phyloP scores from a whole-genome alignment of 2,888 invertebrate genomes.

The Xestia rhomboidea region DNA sequence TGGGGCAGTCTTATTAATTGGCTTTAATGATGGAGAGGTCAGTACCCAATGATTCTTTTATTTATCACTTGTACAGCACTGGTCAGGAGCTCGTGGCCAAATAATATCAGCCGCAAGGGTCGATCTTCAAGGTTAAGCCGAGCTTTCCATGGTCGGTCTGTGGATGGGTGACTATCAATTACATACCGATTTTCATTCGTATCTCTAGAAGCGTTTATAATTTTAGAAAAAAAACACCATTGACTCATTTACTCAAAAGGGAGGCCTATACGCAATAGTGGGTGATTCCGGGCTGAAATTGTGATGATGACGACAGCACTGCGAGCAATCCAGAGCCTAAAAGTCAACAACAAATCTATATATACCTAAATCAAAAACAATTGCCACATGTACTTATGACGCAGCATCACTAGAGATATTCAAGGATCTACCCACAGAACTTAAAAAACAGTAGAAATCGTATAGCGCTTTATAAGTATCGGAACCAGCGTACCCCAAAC shows the following conservation, averaged over 20 bases:
- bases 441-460: too few relatives aligned
- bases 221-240: neutral
- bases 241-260: neutral
- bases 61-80: neutral
- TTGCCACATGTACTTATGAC: too few relatives aligned
- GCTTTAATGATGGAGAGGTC: constrained; percentile 78
- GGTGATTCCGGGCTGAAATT: too few relatives aligned
- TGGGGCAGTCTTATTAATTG: constrained; percentile 76
- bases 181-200: neutral
- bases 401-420: too few relatives aligned
- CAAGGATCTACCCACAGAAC: too few relatives aligned
- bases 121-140: neutral
- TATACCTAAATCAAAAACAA: too few relatives aligned
- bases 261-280: too few relatives aligned
- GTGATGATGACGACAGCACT: too few relatives aligned
- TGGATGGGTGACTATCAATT: neutral
- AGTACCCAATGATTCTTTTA: constrained; percentile 23
- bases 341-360: too few relatives aligned
- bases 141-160: neutral
- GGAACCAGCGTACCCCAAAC: too few relatives aligned
- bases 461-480: too few relatives aligned
- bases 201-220: neutral
- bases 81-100: neutral
- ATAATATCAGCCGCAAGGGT: neutral
- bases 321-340: too few relatives aligned